A percentile compares a stretch with the other conserved stretches of the same genome.
These are phyloP conservation scores for Cyanoderma ruficeps DNA, from an alignment of 2,113 vertebrate genomes.

Conservation along the genomic window DNA sequence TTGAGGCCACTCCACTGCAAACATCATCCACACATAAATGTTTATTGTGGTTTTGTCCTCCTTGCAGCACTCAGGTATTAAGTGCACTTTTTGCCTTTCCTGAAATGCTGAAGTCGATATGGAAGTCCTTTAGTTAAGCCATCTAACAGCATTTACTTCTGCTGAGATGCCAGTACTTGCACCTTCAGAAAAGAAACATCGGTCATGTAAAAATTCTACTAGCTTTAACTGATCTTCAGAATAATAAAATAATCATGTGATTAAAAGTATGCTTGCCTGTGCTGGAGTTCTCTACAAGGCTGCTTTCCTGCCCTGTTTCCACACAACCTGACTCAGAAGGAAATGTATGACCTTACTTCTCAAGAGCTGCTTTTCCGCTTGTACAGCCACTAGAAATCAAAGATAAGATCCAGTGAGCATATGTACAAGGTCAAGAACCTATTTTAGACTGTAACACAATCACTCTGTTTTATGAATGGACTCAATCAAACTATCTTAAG, in stretches of 20 bases:
- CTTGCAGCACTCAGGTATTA: background rate
- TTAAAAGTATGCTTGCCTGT: background rate
- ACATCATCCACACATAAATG: background rate
- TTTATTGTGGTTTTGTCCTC: background rate
- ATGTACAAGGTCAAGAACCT: background rate
- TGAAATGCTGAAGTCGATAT: background rate
- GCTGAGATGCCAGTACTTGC: background rate
- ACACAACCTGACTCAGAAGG: background rate
- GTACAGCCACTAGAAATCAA: background rate
- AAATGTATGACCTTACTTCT: background rate
- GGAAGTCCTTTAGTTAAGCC: background rate
- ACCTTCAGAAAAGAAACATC: background rate
- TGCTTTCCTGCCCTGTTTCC: background rate
- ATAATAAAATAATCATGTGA: background rate
- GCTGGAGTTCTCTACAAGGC: background rate
- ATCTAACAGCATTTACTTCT: background rate
- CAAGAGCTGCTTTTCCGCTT: background rate
- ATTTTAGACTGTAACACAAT: background rate
- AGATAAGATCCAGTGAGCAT: background rate
- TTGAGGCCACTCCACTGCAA: background rate
- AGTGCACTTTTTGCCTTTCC: background rate
- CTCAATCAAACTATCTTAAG: background rate
- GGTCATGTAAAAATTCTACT: background rate
- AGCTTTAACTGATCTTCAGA: background rate
- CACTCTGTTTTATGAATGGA: background rate